Evolutionary conservation across 2,113 vertebrate genomes (phyloP).

Genomic region (Tapirus terrestris): DNA sequence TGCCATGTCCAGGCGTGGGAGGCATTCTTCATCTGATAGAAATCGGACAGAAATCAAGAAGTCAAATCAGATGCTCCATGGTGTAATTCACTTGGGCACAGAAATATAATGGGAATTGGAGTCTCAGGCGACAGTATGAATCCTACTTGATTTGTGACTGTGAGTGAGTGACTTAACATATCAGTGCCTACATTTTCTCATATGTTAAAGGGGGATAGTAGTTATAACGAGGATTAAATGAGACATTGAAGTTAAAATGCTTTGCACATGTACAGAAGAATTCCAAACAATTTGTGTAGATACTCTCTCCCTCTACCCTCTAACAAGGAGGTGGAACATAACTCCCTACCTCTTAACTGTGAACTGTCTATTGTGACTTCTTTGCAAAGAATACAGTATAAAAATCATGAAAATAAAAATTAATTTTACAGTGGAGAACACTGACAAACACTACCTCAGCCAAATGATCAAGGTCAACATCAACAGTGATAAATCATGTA

Average conservation of each 20-base stretch:
- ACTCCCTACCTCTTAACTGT: background rate
- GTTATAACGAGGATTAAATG: background rate
- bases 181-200: background rate
- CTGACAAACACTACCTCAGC: background rate
- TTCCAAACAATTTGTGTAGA: background rate
- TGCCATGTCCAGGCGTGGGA: background rate
- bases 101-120: background rate
- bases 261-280: background rate
- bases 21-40: background rate
- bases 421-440: background rate
- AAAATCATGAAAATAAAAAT: background rate
- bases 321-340: background rate
- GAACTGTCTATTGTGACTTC: background rate
- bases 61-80: too few species aligned
- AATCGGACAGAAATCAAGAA: background rate
- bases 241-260: background rate
- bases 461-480: background rate
- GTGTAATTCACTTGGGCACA: background rate
- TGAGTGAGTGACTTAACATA: background rate
- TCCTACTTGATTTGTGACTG: background rate
- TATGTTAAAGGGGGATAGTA: background rate
- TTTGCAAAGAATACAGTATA: background rate
- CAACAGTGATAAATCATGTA: too few species aligned
- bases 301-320: accelerated
- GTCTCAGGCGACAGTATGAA: background rate